phyloP scores from a whole-genome alignment of 92 coral and sea anemone genomes.

The Paramuricea clavata region DNA sequence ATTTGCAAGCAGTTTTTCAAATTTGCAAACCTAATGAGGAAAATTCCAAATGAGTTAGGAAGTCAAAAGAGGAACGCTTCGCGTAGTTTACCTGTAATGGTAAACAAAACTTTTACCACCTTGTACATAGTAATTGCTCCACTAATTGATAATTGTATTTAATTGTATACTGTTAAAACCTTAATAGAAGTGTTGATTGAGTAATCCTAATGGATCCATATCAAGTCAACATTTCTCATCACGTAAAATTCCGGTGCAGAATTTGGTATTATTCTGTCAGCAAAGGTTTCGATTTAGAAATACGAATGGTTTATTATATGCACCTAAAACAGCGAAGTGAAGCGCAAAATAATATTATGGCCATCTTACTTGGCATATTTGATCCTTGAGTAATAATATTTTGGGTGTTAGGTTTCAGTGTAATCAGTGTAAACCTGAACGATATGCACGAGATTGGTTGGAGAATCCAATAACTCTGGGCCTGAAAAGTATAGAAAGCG shows the following conservation, averaged over 20 bases:
- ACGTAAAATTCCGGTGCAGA: background rate
- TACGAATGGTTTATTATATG: background rate
- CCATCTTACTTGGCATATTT: no score
- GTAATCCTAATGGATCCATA: background rate
- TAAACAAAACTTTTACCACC: background rate
- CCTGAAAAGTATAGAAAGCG: no score
- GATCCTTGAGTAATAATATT: no score
- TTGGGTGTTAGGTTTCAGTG: no score
- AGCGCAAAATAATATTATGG: background rate
- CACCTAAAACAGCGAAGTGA: background rate
- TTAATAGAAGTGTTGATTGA: background rate
- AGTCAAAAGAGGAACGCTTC: no score
- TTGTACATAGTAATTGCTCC: background rate
- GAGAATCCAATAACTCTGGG: no score
- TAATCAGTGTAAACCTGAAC: no score
- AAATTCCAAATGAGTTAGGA: no score
- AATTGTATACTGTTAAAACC: background rate
- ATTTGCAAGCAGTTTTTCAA: no score
- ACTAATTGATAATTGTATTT: background rate
- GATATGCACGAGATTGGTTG: no score
- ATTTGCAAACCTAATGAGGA: no score
- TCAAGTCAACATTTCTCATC: background rate
- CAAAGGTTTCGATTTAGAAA: background rate
- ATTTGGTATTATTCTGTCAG: background rate
- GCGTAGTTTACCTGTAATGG: no score